Conservation (phyloP, 2,113 vertebrate genomes). For the Myrmecobius fasciatus region DNA sequence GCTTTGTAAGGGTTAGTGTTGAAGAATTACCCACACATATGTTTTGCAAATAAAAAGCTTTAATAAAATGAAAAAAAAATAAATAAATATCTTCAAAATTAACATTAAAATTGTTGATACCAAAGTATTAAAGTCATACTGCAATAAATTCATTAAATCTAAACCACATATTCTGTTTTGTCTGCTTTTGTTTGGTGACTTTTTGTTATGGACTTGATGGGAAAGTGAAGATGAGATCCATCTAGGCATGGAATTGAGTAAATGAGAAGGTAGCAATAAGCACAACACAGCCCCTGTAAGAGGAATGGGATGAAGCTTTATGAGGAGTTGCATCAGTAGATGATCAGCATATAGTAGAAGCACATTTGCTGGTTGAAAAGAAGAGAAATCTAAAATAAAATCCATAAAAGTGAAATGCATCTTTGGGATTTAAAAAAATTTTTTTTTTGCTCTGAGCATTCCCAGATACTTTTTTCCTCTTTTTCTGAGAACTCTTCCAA, state of each 20-base stretch:
- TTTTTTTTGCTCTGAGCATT: neutral
- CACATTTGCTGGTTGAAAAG: neutral
- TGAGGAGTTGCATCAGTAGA: constrained; percentile 11
- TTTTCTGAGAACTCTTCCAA: neutral
- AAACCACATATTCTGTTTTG: neutral
- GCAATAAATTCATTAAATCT: constrained; percentile 82
- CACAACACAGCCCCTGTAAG: neutral
- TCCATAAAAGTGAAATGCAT: neutral
- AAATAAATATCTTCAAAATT: constrained; percentile 81
- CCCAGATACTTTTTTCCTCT: neutral
- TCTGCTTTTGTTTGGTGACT: neutral
- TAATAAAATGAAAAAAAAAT: too few species aligned
- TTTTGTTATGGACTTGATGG: neutral
- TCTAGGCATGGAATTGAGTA: neutral
- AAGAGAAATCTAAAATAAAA: neutral
- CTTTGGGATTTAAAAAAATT: too few species aligned
- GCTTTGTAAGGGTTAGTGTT: too few species aligned
- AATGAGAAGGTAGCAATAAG: neutral
- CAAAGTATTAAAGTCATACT: constrained; percentile 57
- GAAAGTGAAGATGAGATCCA: neutral
- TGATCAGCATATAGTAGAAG: neutral
- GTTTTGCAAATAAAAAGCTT: too few species aligned
- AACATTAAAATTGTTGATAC: constrained; percentile 67
- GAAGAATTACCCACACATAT: too few species aligned
- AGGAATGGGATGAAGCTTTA: neutral